phyloP scores from a whole-genome alignment of 2,113 vertebrate species.

The Pelvicachromis taeniatus region DNA sequence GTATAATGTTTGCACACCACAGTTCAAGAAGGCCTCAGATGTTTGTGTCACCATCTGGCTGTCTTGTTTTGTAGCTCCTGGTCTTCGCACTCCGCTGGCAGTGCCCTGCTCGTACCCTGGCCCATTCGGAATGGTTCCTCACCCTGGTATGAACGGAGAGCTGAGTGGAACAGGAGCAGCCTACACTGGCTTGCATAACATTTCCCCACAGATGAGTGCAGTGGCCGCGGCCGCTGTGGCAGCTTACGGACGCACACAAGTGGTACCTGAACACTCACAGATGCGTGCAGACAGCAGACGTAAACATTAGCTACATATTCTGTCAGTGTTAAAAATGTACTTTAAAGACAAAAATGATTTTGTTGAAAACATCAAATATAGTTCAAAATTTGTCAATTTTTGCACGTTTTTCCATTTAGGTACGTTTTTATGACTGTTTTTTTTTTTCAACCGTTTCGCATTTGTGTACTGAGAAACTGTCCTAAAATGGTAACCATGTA shows the following conservation, averaged over 20 bases:
- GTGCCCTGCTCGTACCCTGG: conserved; percentile 84
- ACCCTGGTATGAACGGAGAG: conserved; percentile 91
- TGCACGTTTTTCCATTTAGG: background rate
- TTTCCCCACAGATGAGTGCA: conserved; percentile 90
- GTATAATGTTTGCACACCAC: background rate
- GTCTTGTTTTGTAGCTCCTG: conserved; percentile 67
- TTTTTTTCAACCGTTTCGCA: background rate
- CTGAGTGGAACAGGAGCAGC: conserved; percentile 81
- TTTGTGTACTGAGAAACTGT: background rate
- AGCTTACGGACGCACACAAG: conserved; percentile 88
- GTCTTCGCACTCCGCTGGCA: conserved; percentile 86
- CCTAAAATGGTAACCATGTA: background rate
- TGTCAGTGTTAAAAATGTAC: background rate
- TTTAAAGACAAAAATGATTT: background rate
- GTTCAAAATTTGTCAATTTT: background rate
- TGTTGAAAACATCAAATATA: background rate
- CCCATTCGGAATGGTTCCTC: conserved; percentile 92
- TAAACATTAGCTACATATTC: background rate
- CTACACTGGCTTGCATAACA: conserved; percentile 84
- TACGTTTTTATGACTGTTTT: fast-evolving
- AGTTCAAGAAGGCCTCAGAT: background rate
- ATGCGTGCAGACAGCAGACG: background rate
- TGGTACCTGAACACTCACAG: conserved; percentile 73
- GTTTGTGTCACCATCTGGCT: background rate
- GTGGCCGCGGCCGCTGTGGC: conserved; percentile 79